Conservation (phyloP, 2,888 invertebrate species). For the Morinoia aosen region DNA sequence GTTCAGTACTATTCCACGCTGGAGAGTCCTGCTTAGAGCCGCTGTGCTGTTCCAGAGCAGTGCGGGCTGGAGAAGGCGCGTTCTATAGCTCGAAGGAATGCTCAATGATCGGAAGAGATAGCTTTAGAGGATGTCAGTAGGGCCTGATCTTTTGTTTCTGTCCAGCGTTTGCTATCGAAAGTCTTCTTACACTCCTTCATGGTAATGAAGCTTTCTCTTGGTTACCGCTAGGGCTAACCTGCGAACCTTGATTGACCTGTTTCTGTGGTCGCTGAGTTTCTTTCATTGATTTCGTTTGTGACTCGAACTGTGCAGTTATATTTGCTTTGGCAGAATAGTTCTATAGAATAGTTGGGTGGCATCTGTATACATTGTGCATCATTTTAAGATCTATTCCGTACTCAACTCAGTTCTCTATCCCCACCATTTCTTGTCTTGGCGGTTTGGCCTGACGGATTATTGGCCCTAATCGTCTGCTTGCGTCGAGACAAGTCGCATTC, state of each 20-base stretch:
- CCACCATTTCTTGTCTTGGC: not conserved
- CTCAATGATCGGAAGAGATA: not conserved
- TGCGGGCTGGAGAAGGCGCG: not conserved
- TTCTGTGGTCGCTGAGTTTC: not conserved
- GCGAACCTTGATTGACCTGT: not conserved
- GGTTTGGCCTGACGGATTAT: not conserved
- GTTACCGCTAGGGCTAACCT: not conserved
- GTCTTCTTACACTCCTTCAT: not conserved
- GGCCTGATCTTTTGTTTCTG: slow-evolving; percentile 28
- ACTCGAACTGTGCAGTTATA: not conserved
- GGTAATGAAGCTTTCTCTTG: not conserved
- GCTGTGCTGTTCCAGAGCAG: not conserved
- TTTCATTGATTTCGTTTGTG: not conserved
- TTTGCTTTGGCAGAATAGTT: not conserved
- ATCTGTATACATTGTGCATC: not conserved
- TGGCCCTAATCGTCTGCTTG: not conserved
- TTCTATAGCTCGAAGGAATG: not conserved
- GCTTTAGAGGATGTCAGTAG: not conserved
- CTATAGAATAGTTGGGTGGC: not conserved
- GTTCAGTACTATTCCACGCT: not conserved
- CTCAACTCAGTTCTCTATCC: not conserved
- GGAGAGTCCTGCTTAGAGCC: not conserved
- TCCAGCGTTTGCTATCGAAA: not conserved
- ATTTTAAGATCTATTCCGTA: not conserved
- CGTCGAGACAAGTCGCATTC: too few relatives aligned